Base-by-base conservation (phyloP, 2,888 invertebrate genomes). In the Agonopterix heracliana region DNA sequence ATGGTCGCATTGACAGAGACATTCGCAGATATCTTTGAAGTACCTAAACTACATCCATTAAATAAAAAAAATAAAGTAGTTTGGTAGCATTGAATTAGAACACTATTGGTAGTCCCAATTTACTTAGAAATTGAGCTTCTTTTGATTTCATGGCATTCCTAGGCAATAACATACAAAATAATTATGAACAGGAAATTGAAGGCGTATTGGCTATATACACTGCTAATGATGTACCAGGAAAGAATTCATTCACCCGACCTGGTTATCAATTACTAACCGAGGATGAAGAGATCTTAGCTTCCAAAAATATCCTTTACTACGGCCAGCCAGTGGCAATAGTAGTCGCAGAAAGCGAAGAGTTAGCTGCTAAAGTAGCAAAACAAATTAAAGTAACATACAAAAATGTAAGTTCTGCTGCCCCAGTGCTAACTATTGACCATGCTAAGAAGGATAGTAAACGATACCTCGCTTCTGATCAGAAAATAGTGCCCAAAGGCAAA, bases 241-340 rank as follows among this genome's bases (percentile, higher is more conserved):
- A 77, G 40, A 94, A 94, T 71, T 77, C 85, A 2, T 91, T 90
- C 58, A 78, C 81, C 0, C 63, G 71, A 4, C 74, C 71, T 0
- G 77, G 78, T 0, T 62, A 77, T 8, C 79, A 74, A 54, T 60
- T 81, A 0, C 68, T 80, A 60, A 77, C 78, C 0, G 73, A 78
- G n/a, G 68, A 81, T 2, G 91, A 91, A 66, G 85, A 90, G 59
- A 80, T 91, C 43, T 78, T 91, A 26, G 91, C 90, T 13, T 86
- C 85, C 40, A 82, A 79, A 2, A 69, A 81, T 13, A 89, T 94
- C 0, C 71, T 83, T 48, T 93, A 89, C 65, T 91, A 91, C 53
- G 92, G 93, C 0, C 94, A 95, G 68, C 91, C 93, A 0, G 72
- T 94, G 9, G 95, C 93, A 0, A 82, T 95, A 11, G 78, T 95